Evolutionary conservation across 30 jellyfish, hydroid and myxozoan species (phyloP).

Genomic region (Cassiopea xamachana): DNA sequence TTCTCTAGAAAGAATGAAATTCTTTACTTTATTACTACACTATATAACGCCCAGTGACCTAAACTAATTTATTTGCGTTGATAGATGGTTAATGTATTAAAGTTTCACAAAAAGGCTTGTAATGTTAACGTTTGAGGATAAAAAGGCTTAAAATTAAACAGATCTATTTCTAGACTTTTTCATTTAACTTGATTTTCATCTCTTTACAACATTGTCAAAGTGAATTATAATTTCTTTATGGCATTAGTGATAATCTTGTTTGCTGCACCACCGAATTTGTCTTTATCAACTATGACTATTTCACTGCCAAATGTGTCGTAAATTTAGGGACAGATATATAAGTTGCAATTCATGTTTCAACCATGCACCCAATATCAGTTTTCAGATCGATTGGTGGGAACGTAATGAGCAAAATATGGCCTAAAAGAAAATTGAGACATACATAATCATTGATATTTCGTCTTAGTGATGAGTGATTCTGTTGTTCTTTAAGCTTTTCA

Average conservation of each 20-base stretch:
- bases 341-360: too few species aligned
- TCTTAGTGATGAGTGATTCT: too few species aligned
- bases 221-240: neutral
- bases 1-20: neutral
- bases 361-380: too few species aligned
- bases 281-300: neutral
- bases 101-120: neutral
- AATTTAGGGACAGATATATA: neutral
- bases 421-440: too few species aligned
- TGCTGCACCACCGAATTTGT: neutral
- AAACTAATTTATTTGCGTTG: neutral
- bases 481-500: too few species aligned
- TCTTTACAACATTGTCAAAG: neutral
- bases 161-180: neutral
- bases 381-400: too few species aligned
- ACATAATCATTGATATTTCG: too few species aligned
- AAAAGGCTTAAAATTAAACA: neutral
- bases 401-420: too few species aligned
- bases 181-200: neutral
- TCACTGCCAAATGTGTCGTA: neutral
- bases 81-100: neutral
- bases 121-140: neutral
- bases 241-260: neutral
- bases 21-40: neutral
- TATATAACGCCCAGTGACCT: neutral